phyloP scores from a whole-genome alignment of 1,140 invertebrate genomes.

The Diuraphis noxia region DNA sequence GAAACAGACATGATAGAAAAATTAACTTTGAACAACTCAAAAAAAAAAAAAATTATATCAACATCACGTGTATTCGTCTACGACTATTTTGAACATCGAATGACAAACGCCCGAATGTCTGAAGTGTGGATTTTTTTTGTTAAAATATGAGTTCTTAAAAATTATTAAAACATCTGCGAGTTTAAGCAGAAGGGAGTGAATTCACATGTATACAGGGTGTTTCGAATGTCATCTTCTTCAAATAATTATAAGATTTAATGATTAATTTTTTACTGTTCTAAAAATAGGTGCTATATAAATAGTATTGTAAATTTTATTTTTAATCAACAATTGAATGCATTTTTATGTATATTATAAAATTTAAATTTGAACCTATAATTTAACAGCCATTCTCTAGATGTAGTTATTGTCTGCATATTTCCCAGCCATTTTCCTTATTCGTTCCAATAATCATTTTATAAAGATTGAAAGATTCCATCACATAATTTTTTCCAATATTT shows the following conservation, averaged over 20 bases:
- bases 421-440: no score
- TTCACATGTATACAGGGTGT: background rate
- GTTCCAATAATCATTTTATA: background rate
- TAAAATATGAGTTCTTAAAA: slow-evolving; percentile 28
- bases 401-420: no score
- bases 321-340: background rate
- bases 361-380: background rate
- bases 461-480: background rate
- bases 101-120: background rate
- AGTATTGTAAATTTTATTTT: background rate
- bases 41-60: background rate
- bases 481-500: background rate
- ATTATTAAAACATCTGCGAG: slow-evolving; percentile 40
- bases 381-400: background rate
- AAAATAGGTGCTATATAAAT: background rate
- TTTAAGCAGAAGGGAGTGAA: slow-evolving; percentile 22
- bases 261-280: background rate
- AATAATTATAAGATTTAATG: background rate
- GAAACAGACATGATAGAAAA: background rate
- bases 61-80: background rate
- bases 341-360: background rate
- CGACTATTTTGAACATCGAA: slow-evolving; percentile 2
- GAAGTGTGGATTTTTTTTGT: slow-evolving; percentile 1
- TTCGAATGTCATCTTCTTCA: background rate
- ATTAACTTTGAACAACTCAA: background rate